Conservation (phyloP, 2,113 vertebrate species). For the Mungos mungo region DNA sequence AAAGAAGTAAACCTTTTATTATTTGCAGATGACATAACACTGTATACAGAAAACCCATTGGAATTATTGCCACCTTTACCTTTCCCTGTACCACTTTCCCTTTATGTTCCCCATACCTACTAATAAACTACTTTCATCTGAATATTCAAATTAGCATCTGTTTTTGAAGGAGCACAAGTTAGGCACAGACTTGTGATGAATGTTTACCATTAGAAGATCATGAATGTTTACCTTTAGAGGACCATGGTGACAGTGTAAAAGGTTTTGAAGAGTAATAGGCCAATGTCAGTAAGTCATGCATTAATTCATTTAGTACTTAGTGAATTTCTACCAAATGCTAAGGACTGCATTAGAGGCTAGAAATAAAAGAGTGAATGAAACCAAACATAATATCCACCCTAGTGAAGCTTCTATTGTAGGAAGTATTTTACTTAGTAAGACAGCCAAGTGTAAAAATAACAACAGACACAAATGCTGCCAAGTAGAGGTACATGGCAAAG, state of each 20-base stretch:
- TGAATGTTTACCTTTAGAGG: neutral
- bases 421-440: neutral
- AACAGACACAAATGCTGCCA: neutral
- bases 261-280: neutral
- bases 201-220: too few species aligned
- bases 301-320: neutral
- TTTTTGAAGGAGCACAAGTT: neutral
- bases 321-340: neutral
- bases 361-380: neutral
- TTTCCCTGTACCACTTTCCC: neutral
- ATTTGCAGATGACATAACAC: neutral
- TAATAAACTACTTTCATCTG: neutral
- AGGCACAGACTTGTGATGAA: neutral
- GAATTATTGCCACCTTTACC: too few species aligned
- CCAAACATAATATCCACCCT: neutral
- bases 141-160: neutral
- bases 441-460: neutral
- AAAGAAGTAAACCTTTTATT: neutral
- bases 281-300: neutral
- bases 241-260: neutral
- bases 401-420: neutral
- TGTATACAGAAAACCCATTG: neutral
- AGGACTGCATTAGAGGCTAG: neutral
- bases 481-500: too few species aligned
- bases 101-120: fast-evolving